Percentiles rank a stretch among this genome's conserved stretches.
phyloP scores from a whole-genome alignment of 2,113 vertebrate species.

The Saguinus midas region DNA sequence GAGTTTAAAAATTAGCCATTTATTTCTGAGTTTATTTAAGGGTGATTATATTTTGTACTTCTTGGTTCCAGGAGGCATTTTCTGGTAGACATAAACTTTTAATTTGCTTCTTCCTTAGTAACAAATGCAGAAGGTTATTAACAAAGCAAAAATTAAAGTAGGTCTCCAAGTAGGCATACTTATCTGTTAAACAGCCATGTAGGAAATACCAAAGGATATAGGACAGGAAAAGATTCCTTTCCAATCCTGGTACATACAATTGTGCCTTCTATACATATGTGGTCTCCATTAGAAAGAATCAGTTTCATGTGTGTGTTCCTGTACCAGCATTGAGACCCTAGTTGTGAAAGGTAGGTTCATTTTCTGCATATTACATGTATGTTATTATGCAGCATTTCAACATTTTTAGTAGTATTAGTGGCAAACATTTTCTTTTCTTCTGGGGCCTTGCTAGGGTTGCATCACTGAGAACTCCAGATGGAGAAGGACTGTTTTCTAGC shows the following conservation, averaged over 20 bases:
- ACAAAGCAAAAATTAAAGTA: not conserved
- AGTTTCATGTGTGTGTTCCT: not conserved
- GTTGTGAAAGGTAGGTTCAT: not conserved
- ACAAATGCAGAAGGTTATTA: not conserved
- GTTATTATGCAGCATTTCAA: not conserved
- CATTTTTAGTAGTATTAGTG: not conserved
- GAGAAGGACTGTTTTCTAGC: constrained; percentile 23
- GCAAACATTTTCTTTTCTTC: not conserved
- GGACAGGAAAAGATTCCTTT: not conserved
- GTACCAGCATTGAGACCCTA: not conserved
- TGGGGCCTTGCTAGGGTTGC: not conserved
- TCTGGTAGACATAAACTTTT: not conserved
- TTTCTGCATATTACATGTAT: not conserved
- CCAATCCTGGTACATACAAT: not conserved
- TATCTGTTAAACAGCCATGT: not conserved
- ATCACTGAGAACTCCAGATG: constrained; percentile 38
- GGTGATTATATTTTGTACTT: not conserved
- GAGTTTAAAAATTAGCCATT: not conserved
- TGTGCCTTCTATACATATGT: not conserved
- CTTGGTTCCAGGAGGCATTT: not conserved
- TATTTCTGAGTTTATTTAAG: not conserved
- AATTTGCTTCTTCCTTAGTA: not conserved
- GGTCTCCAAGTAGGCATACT: not conserved
- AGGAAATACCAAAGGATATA: not conserved
- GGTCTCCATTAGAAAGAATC: not conserved